Evolutionary conservation across 64 coral and sea anemone genomes (phyloP), one percentile per base, ranked within the genome.

Genomic region (Dendronephthya gigantea): DNA sequence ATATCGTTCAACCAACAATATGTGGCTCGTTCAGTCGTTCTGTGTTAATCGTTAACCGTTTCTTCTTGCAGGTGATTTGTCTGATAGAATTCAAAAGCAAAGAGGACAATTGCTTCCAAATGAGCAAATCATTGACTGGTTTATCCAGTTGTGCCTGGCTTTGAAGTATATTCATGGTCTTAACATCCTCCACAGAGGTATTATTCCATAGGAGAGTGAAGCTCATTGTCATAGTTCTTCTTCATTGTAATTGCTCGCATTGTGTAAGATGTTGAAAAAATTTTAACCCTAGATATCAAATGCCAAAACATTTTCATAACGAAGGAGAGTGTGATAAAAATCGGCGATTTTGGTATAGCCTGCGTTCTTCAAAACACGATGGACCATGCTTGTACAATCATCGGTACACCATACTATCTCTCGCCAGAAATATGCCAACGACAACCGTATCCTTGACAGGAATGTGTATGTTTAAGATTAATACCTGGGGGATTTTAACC

Each of bases 341-440:
- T 98, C 10, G 95, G 95, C 65, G 95, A 98, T 50, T 98, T 98
- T 59, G 95, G 95, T 10, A 98, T 98, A 87, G 95, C 95, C 19
- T 90, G 95, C 40, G 91, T 93, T 69, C 83, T 98, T 48, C 87
- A 93, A 49, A 98, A 85, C 35, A 91, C 95, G 15, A 48, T 88
- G n/a, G 95, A 98, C 82, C 95, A 98, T 89, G 95, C 95, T 39
- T 92, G 91, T 31, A 98, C 95, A 15, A 89, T 92, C 9, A 91
- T 98, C 7, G 95, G 95, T 23, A 98, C 95, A 31, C 95, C 95
- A 4, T 98, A 98, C 40, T 98, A 98, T 48, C 76, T 98, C n/a
- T 98, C 95, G 76, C 95, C 95, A 4, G 95, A 98, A 51, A 98
- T 98, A 51, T 98, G 95, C 49, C 92, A 98, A 70, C 87, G 85